Percentiles rank a stretch among this genome's conserved stretches.
Conservation (phyloP, 1,140 invertebrate species). For the Pseudoatta argentina region DNA sequence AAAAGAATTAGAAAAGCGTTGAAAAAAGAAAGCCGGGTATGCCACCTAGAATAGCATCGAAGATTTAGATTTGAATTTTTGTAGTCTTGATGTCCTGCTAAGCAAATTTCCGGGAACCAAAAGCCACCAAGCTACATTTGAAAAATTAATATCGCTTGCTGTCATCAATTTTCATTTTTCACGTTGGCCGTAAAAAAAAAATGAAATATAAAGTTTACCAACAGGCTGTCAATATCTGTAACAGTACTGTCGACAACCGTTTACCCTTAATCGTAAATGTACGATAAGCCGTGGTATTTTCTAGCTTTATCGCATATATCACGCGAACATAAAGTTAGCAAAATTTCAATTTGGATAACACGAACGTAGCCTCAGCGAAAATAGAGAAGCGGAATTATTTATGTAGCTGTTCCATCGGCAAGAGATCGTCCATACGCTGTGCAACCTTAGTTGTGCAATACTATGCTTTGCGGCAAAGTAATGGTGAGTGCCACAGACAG, state of each 20-base stretch:
- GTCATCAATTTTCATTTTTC: constrained; percentile 35
- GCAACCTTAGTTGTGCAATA: constrained; percentile 53
- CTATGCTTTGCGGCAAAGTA: constrained; percentile 45
- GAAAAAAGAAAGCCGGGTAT: too few relatives aligned
- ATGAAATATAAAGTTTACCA: constrained; percentile 20
- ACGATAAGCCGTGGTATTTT: constrained; percentile 25
- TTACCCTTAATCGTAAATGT: constrained; percentile 26
- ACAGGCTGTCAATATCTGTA: constrained; percentile 34
- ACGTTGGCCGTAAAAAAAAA: constrained; percentile 31
- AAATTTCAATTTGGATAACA: constrained; percentile 60
- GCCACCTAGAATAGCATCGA: neutral
- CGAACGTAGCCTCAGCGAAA: constrained; percentile 39
- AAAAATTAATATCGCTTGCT: neutral
- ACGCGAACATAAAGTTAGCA: constrained; percentile 46
- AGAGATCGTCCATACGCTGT: constrained; percentile 49
- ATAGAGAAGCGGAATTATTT: constrained; percentile 60
- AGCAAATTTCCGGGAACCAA: neutral
- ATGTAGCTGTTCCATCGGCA: constrained; percentile 56
- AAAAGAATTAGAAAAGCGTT: too few relatives aligned
- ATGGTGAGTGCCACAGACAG: constrained; percentile 51
- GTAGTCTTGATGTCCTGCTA: neutral
- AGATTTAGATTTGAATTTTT: neutral
- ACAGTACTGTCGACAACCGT: constrained; percentile 32
- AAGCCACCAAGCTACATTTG: neutral
- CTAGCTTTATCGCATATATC: constrained; percentile 47